Percentiles rank a stretch among this genome's conserved stretches.
Evolutionary conservation across 2,888 invertebrate genomes (phyloP).

Genomic region (Pristionchus japonicus): DNA sequence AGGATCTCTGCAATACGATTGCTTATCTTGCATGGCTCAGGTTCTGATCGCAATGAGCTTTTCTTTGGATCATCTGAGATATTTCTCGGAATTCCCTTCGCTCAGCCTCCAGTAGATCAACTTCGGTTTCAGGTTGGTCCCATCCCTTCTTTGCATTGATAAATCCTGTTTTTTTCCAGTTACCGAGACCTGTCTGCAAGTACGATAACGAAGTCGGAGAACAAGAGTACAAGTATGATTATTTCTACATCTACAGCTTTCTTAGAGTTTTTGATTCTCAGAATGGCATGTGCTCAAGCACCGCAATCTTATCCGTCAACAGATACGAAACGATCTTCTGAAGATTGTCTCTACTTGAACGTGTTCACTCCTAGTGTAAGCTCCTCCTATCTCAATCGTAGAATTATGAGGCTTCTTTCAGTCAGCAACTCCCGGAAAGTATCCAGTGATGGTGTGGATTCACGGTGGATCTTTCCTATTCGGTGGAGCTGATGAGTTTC

Average conservation of each 20-base stretch:
- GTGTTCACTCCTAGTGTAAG: not conserved
- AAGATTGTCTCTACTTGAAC: conserved; percentile 27
- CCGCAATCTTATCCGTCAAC: not conserved
- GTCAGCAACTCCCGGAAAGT: not conserved
- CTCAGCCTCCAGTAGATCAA: not conserved
- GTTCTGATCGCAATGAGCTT: not conserved
- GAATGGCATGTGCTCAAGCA: not conserved
- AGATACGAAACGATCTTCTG: not conserved
- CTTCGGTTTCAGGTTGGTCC: not conserved
- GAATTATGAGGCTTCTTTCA: not conserved
- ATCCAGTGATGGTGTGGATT: conserved; percentile 14
- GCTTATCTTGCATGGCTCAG: not conserved
- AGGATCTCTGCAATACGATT: not conserved
- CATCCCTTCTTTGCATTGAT: not conserved
- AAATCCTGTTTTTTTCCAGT: not conserved
- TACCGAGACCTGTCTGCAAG: not conserved
- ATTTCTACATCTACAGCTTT: not conserved
- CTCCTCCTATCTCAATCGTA: not conserved
- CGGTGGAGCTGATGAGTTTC: not conserved
- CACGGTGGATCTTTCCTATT: not conserved
- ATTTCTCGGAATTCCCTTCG: not conserved
- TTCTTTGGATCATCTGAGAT: not conserved
- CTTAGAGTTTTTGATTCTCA: not conserved
- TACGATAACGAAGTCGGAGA: not conserved
- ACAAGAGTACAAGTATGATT: not conserved